Percentiles rank a stretch among this genome's conserved stretches.
These are phyloP conservation scores for Helicoverpa zea DNA, from an alignment of 1,140 invertebrate genomes.

Conservation along the genomic window DNA sequence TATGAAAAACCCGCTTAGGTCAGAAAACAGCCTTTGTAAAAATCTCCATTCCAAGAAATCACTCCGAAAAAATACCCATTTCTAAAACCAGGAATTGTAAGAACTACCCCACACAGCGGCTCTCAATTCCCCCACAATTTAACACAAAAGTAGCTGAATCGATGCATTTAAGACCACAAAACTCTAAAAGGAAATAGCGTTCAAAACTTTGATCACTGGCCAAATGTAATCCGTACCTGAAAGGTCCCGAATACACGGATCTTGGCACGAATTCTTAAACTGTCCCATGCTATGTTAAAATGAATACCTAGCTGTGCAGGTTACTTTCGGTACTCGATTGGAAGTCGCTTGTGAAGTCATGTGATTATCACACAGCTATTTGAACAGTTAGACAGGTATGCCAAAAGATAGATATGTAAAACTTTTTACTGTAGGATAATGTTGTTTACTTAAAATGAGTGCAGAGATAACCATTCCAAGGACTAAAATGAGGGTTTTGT, in stretches of 20 bases:
- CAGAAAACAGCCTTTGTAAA: too few species aligned
- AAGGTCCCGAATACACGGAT: slow-evolving; percentile 74
- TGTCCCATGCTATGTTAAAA: slow-evolving; percentile 65
- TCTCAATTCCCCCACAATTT: slow-evolving; percentile 54
- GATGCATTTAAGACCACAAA: slow-evolving; percentile 70
- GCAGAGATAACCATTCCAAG: too few species aligned
- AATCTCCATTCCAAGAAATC: too few species aligned
- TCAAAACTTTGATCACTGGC: slow-evolving; percentile 78
- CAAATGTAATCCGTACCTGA: slow-evolving; percentile 82
- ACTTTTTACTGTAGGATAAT: too few species aligned
- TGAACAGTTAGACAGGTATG: too few species aligned
- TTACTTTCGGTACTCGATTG: slow-evolving; percentile 48
- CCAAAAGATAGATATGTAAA: too few species aligned
- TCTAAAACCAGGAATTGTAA: too few species aligned
- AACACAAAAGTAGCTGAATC: slow-evolving; percentile 64
- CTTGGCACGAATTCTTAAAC: slow-evolving; percentile 77
- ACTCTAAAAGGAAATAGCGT: slow-evolving; percentile 72
- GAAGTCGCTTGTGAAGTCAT: not conserved
- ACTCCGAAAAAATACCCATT: not conserved
- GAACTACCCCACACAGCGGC: too few species aligned
- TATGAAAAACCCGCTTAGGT: too few species aligned
- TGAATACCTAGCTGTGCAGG: slow-evolving; percentile 49
- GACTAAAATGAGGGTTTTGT: too few species aligned
- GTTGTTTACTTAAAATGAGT: too few species aligned
- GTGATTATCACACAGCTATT: not conserved